A percentile compares a stretch with the other conserved stretches of the same genome.
Conservation (phyloP, 2,797 vertebrate species). For the Chelonia mydas region DNA sequence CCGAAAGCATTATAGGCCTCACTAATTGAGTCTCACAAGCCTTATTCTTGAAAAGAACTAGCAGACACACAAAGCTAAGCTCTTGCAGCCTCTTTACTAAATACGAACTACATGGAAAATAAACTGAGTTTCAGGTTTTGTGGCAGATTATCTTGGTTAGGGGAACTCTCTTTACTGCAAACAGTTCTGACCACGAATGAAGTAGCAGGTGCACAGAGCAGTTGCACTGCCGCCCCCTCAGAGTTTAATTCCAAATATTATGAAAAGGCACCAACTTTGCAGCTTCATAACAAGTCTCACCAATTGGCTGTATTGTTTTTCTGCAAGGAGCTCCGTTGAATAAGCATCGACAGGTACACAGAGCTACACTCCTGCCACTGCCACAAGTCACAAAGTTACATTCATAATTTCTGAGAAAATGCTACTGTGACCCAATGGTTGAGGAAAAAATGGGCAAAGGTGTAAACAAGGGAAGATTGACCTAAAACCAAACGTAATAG, state of each 20-base stretch:
- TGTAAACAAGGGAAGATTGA: conserved; percentile 32
- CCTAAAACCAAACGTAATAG: neutral
- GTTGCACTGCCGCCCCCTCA: neutral
- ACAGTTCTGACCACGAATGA: neutral
- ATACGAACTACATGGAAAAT: conserved; percentile 58
- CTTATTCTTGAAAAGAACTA: conserved; percentile 59
- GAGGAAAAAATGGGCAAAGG: neutral
- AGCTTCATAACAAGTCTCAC: conserved; percentile 7
- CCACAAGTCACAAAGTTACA: conserved; percentile 55
- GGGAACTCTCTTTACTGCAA: neutral
- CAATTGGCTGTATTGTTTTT: conserved; percentile 35
- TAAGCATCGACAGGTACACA: conserved; percentile 53
- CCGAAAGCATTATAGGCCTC: conserved; percentile 62
- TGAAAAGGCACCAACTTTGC: neutral
- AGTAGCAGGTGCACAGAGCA: neutral
- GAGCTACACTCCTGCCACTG: conserved; percentile 55
- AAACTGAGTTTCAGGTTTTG: neutral
- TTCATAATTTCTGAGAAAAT: conserved; percentile 61
- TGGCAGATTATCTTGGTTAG: conserved; percentile 5
- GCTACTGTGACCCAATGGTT: conserved; percentile 18
- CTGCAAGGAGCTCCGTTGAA: conserved; percentile 52
- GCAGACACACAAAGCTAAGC: conserved; percentile 50
- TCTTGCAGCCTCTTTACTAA: conserved; percentile 49
- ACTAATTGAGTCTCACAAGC: conserved; percentile 63
- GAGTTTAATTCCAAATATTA: neutral